Conservation (phyloP, 2,888 invertebrate genomes). For the Trachelus stipa region DNA sequence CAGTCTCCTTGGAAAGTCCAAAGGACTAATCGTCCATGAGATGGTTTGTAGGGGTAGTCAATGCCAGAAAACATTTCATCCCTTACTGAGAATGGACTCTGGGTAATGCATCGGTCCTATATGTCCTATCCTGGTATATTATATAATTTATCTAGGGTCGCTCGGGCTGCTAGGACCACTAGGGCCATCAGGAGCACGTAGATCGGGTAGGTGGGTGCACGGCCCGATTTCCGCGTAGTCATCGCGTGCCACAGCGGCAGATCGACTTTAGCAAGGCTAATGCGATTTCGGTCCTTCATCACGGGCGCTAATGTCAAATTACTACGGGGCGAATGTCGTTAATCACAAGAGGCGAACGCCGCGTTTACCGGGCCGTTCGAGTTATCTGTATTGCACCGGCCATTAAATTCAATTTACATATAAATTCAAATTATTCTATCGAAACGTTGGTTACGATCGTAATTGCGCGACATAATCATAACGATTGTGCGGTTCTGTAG, state of each 20-base stretch:
- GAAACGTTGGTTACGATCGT: slow-evolving; percentile 49
- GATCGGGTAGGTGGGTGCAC: neutral
- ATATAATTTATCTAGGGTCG: neutral
- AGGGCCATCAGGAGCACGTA: neutral
- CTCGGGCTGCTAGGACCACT: too few species aligned
- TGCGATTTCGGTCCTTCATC: slow-evolving; percentile 47
- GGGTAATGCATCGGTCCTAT: neutral
- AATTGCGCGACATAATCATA: slow-evolving; percentile 47
- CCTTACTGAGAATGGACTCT: neutral
- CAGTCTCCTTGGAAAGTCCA: neutral
- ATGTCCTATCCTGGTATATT: neutral
- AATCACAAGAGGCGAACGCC: slow-evolving; percentile 48
- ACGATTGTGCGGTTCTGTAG: slow-evolving; percentile 35
- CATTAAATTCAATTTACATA: slow-evolving; percentile 64
- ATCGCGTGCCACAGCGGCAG: slow-evolving; percentile 2
- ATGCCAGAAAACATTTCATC: neutral
- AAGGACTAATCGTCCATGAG: neutral
- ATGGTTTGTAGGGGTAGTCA: neutral
- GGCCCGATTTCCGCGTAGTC: neutral
- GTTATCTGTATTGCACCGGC: slow-evolving; percentile 53
- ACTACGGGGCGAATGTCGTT: slow-evolving; percentile 47
- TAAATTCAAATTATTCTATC: slow-evolving; percentile 61
- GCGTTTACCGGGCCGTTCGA: slow-evolving; percentile 24
- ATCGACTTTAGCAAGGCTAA: slow-evolving; percentile 36
- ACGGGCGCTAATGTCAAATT: slow-evolving; percentile 48